These are phyloP conservation scores for Cottoperca gobio DNA, from an alignment of 2,797 vertebrate species.

Conservation along the genomic window DNA sequence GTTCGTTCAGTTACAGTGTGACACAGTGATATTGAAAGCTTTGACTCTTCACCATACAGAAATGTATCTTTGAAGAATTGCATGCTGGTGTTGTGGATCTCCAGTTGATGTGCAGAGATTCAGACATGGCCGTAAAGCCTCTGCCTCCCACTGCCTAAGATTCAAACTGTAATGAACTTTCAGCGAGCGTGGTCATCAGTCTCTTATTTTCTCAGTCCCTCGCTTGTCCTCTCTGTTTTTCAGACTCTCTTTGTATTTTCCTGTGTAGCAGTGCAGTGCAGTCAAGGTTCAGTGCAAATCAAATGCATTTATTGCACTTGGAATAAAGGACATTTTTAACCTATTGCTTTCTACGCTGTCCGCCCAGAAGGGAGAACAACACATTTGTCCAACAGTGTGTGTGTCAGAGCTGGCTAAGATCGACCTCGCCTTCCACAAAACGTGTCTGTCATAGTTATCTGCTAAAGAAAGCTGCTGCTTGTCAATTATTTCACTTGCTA, in stretches of 20 bases:
- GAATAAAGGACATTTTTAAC: background rate
- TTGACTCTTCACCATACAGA: background rate
- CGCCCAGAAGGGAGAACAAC: background rate
- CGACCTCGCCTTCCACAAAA: background rate
- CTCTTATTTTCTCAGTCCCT: background rate
- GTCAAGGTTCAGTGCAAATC: background rate
- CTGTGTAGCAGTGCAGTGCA: background rate
- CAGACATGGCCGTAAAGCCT: background rate
- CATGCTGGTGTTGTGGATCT: background rate
- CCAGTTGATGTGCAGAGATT: background rate
- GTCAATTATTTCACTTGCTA: background rate
- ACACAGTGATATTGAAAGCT: background rate
- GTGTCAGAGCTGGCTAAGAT: background rate
- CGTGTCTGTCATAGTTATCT: background rate
- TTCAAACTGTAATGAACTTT: slow-evolving; percentile 17
- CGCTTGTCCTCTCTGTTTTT: background rate
- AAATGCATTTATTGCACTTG: background rate
- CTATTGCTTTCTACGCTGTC: background rate
- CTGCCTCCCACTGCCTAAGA: background rate
- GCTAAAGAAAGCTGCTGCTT: background rate
- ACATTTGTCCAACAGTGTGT: background rate
- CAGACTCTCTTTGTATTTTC: too few species aligned
- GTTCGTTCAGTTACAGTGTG: background rate
- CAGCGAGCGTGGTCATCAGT: background rate
- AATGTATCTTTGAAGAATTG: background rate